These are phyloP conservation scores for Aphodius sticticus DNA, from an alignment of 2,888 invertebrate genomes.

Conservation along the genomic window DNA sequence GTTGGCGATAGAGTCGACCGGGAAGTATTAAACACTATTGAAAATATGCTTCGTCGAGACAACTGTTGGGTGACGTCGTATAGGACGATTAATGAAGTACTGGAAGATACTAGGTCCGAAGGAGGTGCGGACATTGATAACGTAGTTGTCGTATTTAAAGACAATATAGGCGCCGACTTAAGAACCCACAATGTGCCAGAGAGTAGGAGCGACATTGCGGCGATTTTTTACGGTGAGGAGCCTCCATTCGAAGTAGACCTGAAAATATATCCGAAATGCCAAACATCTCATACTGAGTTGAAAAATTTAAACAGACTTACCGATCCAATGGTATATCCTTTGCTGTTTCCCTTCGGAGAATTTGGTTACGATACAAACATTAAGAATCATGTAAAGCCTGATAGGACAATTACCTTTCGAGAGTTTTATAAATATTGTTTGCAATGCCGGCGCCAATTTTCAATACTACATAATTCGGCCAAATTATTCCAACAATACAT, in stretches of 20 bases:
- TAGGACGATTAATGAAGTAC: constrained; percentile 28
- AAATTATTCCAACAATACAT: constrained; percentile 34
- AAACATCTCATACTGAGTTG: constrained; percentile 17
- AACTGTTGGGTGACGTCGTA: constrained; percentile 21
- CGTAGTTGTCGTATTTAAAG: neutral
- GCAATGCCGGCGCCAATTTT: constrained; percentile 22
- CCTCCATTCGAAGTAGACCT: constrained; percentile 33
- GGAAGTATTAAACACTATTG: constrained; percentile 9
- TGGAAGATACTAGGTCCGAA: constrained; percentile 15
- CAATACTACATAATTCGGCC: neutral
- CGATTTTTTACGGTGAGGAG: constrained; percentile 34
- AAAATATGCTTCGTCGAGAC: constrained; percentile 18
- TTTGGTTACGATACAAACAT: constrained; percentile 30
- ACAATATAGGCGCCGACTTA: constrained; percentile 5
- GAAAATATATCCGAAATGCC: constrained; percentile 5
- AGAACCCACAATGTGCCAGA: constrained; percentile 31
- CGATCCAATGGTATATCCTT: constrained; percentile 39
- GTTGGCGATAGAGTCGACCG: constrained; percentile 15
- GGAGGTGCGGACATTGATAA: neutral
- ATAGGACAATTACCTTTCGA: constrained; percentile 12
- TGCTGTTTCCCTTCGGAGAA: constrained; percentile 38
- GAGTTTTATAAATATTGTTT: constrained; percentile 27
- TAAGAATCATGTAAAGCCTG: neutral
- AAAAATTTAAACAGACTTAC: constrained; percentile 31
- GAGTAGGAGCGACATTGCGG: constrained; percentile 36